Evolutionary conservation across 2,888 invertebrate species (phyloP).

Genomic region (Punctoribates punctum): DNA sequence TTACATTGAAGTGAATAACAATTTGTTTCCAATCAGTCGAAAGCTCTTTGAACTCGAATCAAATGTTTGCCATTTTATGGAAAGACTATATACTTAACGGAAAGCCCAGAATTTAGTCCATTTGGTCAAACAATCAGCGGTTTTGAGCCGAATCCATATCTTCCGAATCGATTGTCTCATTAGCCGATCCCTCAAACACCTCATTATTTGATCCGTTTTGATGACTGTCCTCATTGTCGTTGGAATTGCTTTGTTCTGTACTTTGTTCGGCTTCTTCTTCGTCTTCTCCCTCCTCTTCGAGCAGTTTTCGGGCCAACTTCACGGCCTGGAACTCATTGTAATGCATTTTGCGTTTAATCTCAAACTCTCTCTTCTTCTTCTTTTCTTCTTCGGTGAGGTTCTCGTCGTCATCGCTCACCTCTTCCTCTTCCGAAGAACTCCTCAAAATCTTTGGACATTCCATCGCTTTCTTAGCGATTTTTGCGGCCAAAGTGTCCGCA

Average conservation of each 20-base stretch:
- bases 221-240: slow-evolving; percentile 3
- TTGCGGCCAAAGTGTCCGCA: slow-evolving; percentile 71
- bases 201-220: neutral
- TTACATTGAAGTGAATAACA: no score
- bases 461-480: slow-evolving; percentile 10
- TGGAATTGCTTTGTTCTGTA: slow-evolving; percentile 7
- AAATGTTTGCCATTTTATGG: no score
- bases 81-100: no score
- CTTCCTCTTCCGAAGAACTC: slow-evolving; percentile 54
- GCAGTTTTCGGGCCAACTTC: slow-evolving; percentile 80
- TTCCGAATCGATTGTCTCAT: neutral
- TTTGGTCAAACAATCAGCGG: no score
- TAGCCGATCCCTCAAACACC: neutral
- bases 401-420: slow-evolving; percentile 50
- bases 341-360: slow-evolving; percentile 89
- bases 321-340: slow-evolving; percentile 97
- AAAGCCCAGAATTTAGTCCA: no score
- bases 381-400: slow-evolving; percentile 43
- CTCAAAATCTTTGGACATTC: neutral
- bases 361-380: slow-evolving; percentile 70
- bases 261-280: slow-evolving; percentile 58
- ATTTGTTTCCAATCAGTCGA: no score
- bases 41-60: no score
- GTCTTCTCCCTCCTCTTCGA: slow-evolving; percentile 84
- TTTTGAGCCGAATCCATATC: slow-evolving; percentile 1